A percentile compares a stretch with the other conserved stretches of the same genome.
phyloP scores from a whole-genome alignment of 2,888 invertebrate species.

The Amblyjoppa proteus region DNA sequence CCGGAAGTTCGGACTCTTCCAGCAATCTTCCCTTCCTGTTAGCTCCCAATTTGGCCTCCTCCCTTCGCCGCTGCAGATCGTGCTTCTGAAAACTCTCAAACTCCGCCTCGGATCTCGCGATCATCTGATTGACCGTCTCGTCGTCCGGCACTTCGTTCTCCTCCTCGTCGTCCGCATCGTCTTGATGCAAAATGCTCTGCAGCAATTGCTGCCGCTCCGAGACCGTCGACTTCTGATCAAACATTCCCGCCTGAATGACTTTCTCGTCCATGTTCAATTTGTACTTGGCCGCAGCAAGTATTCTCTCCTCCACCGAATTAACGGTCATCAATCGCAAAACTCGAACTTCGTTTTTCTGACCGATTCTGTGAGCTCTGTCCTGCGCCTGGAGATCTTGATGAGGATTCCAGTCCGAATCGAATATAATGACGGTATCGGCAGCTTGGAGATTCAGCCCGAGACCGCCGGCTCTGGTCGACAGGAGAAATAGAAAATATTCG shows the following conservation, averaged over 20 bases:
- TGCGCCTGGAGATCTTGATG: slow-evolving; percentile 99
- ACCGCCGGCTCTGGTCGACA: slow-evolving; percentile 99
- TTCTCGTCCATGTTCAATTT: slow-evolving; percentile 99
- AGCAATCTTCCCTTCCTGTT: slow-evolving; percentile 94
- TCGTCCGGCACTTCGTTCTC: slow-evolving; percentile 99
- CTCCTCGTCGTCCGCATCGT: slow-evolving; percentile 97
- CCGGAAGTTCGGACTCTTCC: slow-evolving; percentile 97
- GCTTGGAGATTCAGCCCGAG: slow-evolving; percentile 99
- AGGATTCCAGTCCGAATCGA: slow-evolving; percentile 99
- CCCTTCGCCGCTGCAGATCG: slow-evolving; percentile 95
- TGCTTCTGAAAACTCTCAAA: slow-evolving; percentile 97
- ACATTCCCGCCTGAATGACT: slow-evolving; percentile 99
- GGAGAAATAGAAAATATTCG: slow-evolving; percentile 97
- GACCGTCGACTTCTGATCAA: slow-evolving; percentile 99
- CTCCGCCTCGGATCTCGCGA: slow-evolving; percentile 97
- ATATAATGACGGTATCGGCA: slow-evolving; percentile 99
- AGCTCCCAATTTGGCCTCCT: slow-evolving; percentile 90
- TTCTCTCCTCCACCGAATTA: slow-evolving; percentile 99
- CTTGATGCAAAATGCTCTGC: slow-evolving; percentile 97
- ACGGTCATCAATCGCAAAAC: slow-evolving; percentile 99
- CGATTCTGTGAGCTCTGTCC: slow-evolving; percentile 99
- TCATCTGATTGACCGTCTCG: slow-evolving; percentile 99
- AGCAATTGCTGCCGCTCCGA: slow-evolving; percentile 98
- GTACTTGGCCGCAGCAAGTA: slow-evolving; percentile 98
- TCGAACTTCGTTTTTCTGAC: slow-evolving; percentile 99